These are phyloP conservation scores for Coronaproctus castanopsis DNA, from an alignment of 2,888 invertebrate genomes.

Conservation along the genomic window DNA sequence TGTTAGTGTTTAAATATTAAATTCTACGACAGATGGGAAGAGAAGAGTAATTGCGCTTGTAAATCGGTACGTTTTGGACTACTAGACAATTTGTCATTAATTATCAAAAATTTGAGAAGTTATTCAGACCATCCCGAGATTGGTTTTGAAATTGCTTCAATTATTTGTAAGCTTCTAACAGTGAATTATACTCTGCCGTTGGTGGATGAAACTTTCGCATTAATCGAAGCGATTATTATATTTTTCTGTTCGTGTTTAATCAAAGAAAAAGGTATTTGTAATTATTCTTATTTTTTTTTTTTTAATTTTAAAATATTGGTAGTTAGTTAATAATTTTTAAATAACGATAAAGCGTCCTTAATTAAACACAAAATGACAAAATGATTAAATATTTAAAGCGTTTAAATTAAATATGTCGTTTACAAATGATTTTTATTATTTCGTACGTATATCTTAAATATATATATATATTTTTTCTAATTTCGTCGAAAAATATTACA, in stretches of 20 bases:
- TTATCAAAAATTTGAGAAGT: constrained; percentile 13
- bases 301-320: background rate
- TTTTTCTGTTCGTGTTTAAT: constrained; percentile 20
- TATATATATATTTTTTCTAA: too few species aligned
- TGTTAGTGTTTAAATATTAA: background rate
- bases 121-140: constrained; percentile 15
- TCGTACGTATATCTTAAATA: too few species aligned
- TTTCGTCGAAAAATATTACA: too few species aligned
- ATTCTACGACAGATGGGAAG: background rate
- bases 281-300: background rate
- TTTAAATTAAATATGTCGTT: too few species aligned
- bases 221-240: constrained; percentile 19
- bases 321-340: too few species aligned
- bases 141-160: constrained; percentile 19
- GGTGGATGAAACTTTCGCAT: constrained; percentile 17
- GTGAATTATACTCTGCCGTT: constrained; percentile 16
- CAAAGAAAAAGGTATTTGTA: constrained; percentile 17
- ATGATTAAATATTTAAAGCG: too few species aligned
- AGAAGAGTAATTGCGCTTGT: background rate
- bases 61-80: constrained; percentile 12
- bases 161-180: constrained; percentile 17
- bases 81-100: constrained; percentile 11
- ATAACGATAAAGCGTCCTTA: too few species aligned
- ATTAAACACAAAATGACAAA: too few species aligned
- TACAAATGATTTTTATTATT: too few species aligned